phyloP scores from a whole-genome alignment of 2,888 invertebrate species.

The Drosophila fulvimacula region DNA sequence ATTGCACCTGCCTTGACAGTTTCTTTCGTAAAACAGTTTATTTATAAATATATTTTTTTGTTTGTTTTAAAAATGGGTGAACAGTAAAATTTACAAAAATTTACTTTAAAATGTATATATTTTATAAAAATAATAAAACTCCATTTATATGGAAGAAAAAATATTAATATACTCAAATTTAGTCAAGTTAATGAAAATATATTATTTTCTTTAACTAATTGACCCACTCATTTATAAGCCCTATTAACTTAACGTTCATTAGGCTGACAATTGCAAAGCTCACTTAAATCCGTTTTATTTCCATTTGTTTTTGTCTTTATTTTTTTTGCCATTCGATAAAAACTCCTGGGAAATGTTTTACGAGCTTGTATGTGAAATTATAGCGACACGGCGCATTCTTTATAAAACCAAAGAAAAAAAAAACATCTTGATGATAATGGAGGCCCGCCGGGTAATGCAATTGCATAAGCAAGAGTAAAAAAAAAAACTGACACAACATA shows the following conservation, averaged over 20 bases:
- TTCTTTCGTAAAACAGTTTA: neutral
- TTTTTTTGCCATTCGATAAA: constrained; percentile 2
- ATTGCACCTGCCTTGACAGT: neutral
- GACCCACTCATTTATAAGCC: constrained; percentile 10
- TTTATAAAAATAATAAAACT: neutral
- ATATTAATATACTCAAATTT: neutral
- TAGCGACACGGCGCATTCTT: constrained; percentile 58
- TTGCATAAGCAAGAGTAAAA: constrained; percentile 59
- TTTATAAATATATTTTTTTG: neutral
- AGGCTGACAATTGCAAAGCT: constrained; percentile 7
- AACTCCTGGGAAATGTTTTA: constrained; percentile 55
- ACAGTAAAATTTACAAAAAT: neutral
- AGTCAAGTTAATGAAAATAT: neutral
- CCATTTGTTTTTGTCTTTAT: constrained; percentile 12
- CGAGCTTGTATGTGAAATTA: constrained; percentile 56
- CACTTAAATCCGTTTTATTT: constrained; percentile 22
- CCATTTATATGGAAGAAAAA: neutral
- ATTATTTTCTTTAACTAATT: constrained; percentile 17
- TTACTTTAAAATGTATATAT: too few species aligned
- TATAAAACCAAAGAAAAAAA: constrained; percentile 21
- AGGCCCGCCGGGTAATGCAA: constrained; percentile 28
- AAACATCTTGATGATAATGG: constrained; percentile 63
- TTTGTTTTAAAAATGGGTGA: neutral
- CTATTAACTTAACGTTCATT: constrained; percentile 5
- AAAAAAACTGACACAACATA: constrained; percentile 68